Evolutionary conservation across 2,888 invertebrate genomes (phyloP).

Genomic region (Pilophorus perplexus): DNA sequence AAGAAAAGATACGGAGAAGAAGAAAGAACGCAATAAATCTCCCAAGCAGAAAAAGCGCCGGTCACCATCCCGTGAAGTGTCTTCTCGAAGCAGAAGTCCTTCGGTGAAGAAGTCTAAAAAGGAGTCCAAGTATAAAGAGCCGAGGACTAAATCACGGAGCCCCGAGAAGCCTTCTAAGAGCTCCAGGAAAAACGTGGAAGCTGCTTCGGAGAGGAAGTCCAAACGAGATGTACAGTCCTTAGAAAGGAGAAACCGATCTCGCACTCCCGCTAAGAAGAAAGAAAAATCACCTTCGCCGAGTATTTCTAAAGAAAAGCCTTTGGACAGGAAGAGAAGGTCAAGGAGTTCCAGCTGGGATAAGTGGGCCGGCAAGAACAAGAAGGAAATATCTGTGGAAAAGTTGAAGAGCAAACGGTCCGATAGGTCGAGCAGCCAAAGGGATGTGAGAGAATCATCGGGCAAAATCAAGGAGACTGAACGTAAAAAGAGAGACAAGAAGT

Average conservation of each 20-base stretch:
- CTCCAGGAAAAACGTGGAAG: constrained; percentile 17
- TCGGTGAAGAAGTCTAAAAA: constrained; percentile 50
- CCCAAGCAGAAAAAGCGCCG: constrained; percentile 29
- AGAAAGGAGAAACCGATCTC: not conserved
- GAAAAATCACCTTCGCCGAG: constrained; percentile 2
- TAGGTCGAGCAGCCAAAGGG: constrained; percentile 45
- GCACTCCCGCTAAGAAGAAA: constrained; percentile 12
- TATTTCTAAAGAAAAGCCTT: constrained; percentile 35
- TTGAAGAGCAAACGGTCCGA: constrained; percentile 7
- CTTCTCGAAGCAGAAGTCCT: constrained; percentile 42
- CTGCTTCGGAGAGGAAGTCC: constrained; percentile 21
- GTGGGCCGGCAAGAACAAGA: constrained; percentile 4
- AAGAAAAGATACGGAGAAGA: constrained; percentile 49
- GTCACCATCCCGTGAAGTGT: constrained; percentile 18
- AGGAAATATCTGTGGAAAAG: no score
- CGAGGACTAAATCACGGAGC: constrained; percentile 12
- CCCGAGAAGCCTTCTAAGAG: constrained; percentile 18
- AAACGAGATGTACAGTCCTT: not conserved
- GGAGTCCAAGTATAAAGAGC: constrained; percentile 35
- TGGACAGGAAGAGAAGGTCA: constrained; percentile 7
- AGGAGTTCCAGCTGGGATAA: constrained; percentile 22
- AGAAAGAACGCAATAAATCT: constrained; percentile 41
- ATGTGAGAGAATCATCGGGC: constrained; percentile 11
- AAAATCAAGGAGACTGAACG: constrained; percentile 32
- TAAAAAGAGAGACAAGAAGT: constrained; percentile 32